These are phyloP conservation scores for Trachymyrmex septentrionalis DNA, from an alignment of 1,140 invertebrate genomes.

Conservation along the genomic window DNA sequence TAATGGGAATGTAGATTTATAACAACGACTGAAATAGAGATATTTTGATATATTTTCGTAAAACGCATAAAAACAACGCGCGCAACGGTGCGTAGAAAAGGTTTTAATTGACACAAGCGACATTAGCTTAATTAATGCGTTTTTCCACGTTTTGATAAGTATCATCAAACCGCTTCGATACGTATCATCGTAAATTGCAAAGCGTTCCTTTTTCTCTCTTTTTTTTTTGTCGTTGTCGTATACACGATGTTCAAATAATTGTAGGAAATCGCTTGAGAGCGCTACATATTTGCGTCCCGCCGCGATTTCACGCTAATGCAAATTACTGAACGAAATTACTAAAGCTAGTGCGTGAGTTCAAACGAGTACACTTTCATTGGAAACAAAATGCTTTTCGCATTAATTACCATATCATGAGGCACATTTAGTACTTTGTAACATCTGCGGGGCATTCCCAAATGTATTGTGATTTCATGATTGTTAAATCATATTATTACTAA, in stretches of 20 bases:
- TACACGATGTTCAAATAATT: conserved; percentile 1
- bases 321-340: conserved; percentile 16
- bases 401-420: conserved; percentile 35
- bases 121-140: conserved; percentile 38
- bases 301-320: conserved; percentile 16
- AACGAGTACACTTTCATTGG: conserved; percentile 26
- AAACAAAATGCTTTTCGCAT: conserved; percentile 32
- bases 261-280: background rate
- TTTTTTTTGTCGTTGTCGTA: background rate
- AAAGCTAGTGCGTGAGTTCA: background rate
- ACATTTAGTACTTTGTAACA: conserved; percentile 25
- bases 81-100: background rate
- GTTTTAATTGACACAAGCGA: conserved; percentile 14
- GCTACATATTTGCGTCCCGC: background rate
- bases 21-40: background rate
- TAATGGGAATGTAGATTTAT: background rate
- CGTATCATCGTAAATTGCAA: background rate
- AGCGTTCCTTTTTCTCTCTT: background rate
- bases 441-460: conserved; percentile 16
- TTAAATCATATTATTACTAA: conserved; percentile 25
- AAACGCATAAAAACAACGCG: background rate
- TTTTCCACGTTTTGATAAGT: conserved; percentile 33
- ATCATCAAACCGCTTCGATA: conserved; percentile 14
- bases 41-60: conserved; percentile 13
- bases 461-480: conserved; percentile 20